phyloP scores from a whole-genome alignment of 2,888 invertebrate genomes.

The Pasiphila rectangulata region DNA sequence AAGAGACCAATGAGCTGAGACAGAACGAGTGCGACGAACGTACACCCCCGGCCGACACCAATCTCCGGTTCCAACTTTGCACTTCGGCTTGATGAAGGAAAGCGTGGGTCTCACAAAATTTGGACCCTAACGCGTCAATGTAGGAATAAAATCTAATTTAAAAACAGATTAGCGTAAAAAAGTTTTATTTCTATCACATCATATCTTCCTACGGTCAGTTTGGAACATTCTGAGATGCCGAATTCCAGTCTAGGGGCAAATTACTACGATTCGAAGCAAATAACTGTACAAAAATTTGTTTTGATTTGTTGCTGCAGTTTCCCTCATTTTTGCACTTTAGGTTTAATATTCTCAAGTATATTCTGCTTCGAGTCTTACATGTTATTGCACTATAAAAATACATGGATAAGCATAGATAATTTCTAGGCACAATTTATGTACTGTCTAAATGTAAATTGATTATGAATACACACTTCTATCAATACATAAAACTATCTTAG shows the following conservation, averaged over 20 bases:
- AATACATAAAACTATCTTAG: constrained; percentile 59
- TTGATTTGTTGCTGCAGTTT: constrained; percentile 8
- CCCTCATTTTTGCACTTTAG: not conserved
- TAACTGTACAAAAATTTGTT: constrained; percentile 23
- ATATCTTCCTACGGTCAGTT: constrained; percentile 73
- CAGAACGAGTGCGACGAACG: constrained; percentile 61
- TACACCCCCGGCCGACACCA: constrained; percentile 55
- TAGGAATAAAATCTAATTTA: constrained; percentile 25
- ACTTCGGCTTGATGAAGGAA: constrained; percentile 52
- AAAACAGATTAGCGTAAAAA: constrained; percentile 69
- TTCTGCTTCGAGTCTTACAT: constrained; percentile 64
- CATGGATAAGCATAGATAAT: constrained; percentile 66
- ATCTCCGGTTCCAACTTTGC: constrained; percentile 51
- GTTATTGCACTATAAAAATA: constrained; percentile 77
- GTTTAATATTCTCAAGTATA: constrained; percentile 21
- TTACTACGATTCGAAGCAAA: constrained; percentile 70
- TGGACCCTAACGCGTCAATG: constrained; percentile 25
- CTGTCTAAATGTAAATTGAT: constrained; percentile 63
- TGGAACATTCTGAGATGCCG: constrained; percentile 69
- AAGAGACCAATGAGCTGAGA: constrained; percentile 59
- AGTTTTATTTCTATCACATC: constrained; percentile 79
- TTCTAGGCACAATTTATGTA: constrained; percentile 78
- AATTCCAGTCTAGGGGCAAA: constrained; percentile 65
- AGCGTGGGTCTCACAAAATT: constrained; percentile 65
- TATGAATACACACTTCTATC: constrained; percentile 69